Base-by-base conservation (phyloP, 2,888 invertebrate genomes). In the Neoscelio sp. region DNA sequence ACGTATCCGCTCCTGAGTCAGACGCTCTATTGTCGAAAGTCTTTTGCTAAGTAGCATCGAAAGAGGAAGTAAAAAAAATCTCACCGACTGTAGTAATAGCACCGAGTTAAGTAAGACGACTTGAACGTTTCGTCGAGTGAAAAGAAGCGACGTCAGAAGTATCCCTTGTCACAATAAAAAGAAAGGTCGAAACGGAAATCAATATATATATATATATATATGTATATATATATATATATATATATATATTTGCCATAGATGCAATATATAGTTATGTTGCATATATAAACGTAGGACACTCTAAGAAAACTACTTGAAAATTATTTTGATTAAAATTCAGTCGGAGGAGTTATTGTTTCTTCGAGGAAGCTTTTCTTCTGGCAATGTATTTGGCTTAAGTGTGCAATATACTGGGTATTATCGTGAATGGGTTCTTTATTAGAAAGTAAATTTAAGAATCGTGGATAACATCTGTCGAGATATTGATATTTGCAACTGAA, bases 31-130 rank as follows among this genome's bases (percentile, higher is more conserved):
- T 60, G 71, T 71, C 67, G 62, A 62, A 73, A 73, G 62, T 62
- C 67, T 78, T 78, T 67, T 56, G 20, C 48, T 73, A 65, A 73
- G 71, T 44, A 62, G 52, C 23, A 48, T 67, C 64, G 50, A 56
- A 42, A 15, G 15, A 64, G 18, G 40, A 62, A 64, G 56, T 70
- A 60, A 52, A 77, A 67, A 71, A 56, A 70, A 60, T 33, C 40
- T 33, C 52, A 56, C 62, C 58, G 70, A 70, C 26, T 40, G 50
- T 68, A 44, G 74, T 58, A 71, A 62, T 75, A 79, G 60, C 71
- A 40, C 60, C 65, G 65, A 74, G 70, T 70, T 64, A 79, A 79
- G 70, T 58, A 65, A 75, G 75, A 75, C 38, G 68, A 65, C 60
- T 75, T 52, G 75, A 71, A 65, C 65, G 68, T 67, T 78, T 74